Base-by-base conservation (phyloP, 92 coral and sea anemone species). In the Siderastrea radians region DNA sequence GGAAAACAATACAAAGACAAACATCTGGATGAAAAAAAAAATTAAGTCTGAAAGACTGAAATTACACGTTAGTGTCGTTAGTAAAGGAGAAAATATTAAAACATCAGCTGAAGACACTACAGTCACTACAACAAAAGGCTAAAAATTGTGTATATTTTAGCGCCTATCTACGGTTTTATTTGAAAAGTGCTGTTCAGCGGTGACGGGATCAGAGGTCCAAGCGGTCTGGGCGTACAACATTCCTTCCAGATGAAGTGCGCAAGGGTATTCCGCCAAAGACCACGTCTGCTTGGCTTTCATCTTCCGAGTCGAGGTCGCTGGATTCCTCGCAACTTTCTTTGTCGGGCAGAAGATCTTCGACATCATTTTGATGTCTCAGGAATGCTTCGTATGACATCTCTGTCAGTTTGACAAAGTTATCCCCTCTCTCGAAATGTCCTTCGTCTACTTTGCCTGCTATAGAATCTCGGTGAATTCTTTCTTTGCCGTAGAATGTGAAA, bases 331-430 rank as follows among this genome's bases (percentile, higher is more conserved):
- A 76, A 54, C 79, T 86, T 71, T 5, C 85, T 77, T 19, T 55
- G 57, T 86, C 90, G 13, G 80, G 67, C 74, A 86, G 62, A 86
- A 78, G 85, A 43, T 86, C 51, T 79, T 69, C 62, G 1, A 65
- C 69, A 14, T 86, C 90, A 49, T 78, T 68, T 78, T 51, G 84
- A 55, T 86, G 11, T n/a, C 85, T 46, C 12, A 86, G 59, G 69
- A 86, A 86, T 50, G 78, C 68, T 65, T 79, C 79, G 43, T 53
- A 78, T 43, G 65, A 86, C 26, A 51, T 43, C 72, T 85, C 68
- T 26, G 68, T 74, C 74, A 86, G 85, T 79, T 69, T 86, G 77
- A 86, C 50, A 59, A 79, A 78, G 2, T 63, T 50, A 14, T 69
- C 68, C 72, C 78, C 84, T 86, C 68, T 86, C 72, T 77, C 68